Evolutionary conservation across 2,888 invertebrate genomes (phyloP).

Genomic region (Spodoptera littoralis): DNA sequence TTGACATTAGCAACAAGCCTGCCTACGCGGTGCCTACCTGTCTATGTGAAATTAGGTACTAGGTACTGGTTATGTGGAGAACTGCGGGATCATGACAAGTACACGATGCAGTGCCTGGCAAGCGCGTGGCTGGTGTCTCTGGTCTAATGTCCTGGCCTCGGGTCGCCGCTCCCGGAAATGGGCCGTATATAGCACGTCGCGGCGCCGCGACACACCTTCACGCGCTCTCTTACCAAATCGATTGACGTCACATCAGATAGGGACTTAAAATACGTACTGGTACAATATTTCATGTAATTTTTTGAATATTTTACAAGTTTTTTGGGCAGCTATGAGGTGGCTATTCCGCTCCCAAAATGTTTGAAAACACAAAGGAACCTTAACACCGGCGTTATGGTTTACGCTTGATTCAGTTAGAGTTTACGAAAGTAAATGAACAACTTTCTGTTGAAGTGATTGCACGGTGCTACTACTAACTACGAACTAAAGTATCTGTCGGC

Average conservation of each 20-base stretch:
- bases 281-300: no score
- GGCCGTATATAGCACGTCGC: slow-evolving; percentile 68
- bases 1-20: no score
- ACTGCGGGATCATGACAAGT: no score
- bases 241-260: slow-evolving; percentile 3
- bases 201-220: slow-evolving; percentile 50
- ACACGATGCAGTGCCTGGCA: background rate
- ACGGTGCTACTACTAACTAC: slow-evolving; percentile 11
- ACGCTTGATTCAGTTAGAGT: slow-evolving; percentile 38
- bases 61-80: no score
- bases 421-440: slow-evolving; percentile 22
- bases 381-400: no score
- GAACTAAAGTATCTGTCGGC: slow-evolving; percentile 35
- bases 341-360: no score
- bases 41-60: no score
- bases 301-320: no score
- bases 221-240: slow-evolving; percentile 25
- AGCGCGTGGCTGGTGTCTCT: slow-evolving; percentile 38
- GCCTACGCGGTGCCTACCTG: no score
- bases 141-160: slow-evolving; percentile 60
- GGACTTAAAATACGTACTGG: background rate
- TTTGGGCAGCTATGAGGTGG: no score
- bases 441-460: slow-evolving; percentile 39
- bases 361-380: no score
- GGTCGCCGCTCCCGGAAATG: slow-evolving; percentile 78